A percentile compares a stretch with the other conserved stretches of the same genome.
Evolutionary conservation across 2,888 invertebrate species (phyloP).

Genomic region (Eutolmus rufibarbis): DNA sequence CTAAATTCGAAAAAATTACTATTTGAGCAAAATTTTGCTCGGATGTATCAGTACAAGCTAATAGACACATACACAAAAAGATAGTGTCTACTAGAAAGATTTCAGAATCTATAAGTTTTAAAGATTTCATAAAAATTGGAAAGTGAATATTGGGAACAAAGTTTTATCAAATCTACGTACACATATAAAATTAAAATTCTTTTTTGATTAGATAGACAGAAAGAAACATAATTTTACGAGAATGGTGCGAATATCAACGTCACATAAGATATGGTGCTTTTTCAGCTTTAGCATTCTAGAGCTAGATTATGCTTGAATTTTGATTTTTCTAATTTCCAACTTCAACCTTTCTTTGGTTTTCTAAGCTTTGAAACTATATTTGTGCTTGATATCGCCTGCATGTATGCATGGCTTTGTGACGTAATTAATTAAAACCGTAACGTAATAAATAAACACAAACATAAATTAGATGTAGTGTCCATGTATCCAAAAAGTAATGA

Average conservation of each 20-base stretch:
- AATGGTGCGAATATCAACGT: background rate
- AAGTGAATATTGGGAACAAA: no score
- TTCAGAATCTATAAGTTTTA: no score
- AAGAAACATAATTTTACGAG: background rate
- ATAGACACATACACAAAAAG: no score
- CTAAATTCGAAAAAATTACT: no score
- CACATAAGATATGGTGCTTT: background rate
- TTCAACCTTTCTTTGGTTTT: background rate
- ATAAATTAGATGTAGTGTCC: constrained; percentile 5
- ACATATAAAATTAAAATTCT: no score
- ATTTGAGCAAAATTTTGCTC: no score
- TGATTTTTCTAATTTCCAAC: background rate
- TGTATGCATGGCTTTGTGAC: constrained; percentile 3
- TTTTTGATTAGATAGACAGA: background rate
- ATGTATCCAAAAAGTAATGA: background rate
- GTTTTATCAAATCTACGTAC: no score
- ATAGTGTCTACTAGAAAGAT: no score
- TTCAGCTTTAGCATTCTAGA: background rate
- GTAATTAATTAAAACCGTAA: background rate
- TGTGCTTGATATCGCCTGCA: background rate
- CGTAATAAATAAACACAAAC: background rate
- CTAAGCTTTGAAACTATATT: background rate
- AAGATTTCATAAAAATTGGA: no score
- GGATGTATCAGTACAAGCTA: no score
- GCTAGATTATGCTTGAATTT: background rate